These are phyloP conservation scores for Hyles vespertilio DNA, from an alignment of 1,140 invertebrate species.

Conservation along the genomic window DNA sequence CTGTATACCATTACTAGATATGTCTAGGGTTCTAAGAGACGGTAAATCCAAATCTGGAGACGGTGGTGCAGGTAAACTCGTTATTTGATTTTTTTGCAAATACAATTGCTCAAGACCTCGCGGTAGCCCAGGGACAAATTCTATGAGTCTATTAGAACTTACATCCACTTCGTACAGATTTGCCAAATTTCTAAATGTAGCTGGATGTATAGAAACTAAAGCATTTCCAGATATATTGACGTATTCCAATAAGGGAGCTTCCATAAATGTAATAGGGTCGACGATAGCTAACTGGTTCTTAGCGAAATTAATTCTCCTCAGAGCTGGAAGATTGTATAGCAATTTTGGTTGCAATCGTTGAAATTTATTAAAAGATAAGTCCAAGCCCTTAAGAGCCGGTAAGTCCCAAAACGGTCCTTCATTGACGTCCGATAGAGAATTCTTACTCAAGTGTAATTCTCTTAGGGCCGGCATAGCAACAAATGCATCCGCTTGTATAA, in stretches of 20 bases:
- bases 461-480: constrained; percentile 87
- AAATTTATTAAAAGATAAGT: constrained; percentile 87
- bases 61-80: constrained; percentile 77
- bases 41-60: constrained; percentile 83
- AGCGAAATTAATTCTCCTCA: constrained; percentile 87
- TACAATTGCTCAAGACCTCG: constrained; percentile 86
- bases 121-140: constrained; percentile 84
- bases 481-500: constrained; percentile 85
- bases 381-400: constrained; percentile 87
- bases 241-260: constrained; percentile 83
- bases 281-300: constrained; percentile 84
- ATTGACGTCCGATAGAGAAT: constrained; percentile 81
- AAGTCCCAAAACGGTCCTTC: constrained; percentile 87
- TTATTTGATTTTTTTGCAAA: constrained; percentile 84
- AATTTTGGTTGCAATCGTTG: constrained; percentile 82
- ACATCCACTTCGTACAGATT: constrained; percentile 88
- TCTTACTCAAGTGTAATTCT: constrained; percentile 87
- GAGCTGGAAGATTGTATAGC: constrained; percentile 83
- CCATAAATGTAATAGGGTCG: constrained; percentile 83
- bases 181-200: constrained; percentile 83
- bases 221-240: constrained; percentile 87
- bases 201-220: constrained; percentile 80
- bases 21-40: constrained; percentile 82
- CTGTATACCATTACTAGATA: constrained; percentile 86
- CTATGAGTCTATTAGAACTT: constrained; percentile 83